Evolutionary conservation across 1,140 invertebrate species (phyloP).

Genomic region (Potamilus streckersoni): DNA sequence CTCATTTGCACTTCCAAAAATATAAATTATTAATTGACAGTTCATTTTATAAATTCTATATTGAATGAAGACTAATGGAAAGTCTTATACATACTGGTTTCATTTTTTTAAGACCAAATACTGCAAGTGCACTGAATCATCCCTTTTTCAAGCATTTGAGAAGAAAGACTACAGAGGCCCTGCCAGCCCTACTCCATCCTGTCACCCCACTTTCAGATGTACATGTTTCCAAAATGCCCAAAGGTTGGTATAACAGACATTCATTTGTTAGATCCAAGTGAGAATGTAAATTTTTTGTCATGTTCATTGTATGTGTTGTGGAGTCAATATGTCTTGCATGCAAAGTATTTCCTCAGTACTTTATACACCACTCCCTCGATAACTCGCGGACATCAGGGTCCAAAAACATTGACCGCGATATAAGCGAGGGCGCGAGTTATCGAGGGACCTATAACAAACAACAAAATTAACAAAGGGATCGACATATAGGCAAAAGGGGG

Average conservation of each 20-base stretch:
- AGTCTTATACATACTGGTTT: not conserved
- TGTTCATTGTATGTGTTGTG: not conserved
- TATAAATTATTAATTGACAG: no score
- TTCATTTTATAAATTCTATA: no score
- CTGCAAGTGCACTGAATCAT: constrained; percentile 74
- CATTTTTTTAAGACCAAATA: constrained; percentile 54
- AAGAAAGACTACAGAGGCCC: constrained; percentile 51
- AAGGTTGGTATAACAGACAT: constrained; percentile 31
- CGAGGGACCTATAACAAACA: no score
- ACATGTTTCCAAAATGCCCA: constrained; percentile 44
- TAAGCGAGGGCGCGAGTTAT: no score
- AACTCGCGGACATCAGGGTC: no score
- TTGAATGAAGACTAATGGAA: no score
- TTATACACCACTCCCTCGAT: no score
- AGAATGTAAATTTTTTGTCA: not conserved
- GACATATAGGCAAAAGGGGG: no score
- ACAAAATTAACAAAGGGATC: no score
- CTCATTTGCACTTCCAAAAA: no score
- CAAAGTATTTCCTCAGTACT: not conserved
- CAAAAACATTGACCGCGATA: no score
- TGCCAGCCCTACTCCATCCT: constrained; percentile 70
- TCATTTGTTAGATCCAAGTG: not conserved
- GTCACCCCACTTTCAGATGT: constrained; percentile 71
- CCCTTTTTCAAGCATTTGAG: constrained; percentile 78
- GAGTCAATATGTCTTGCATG: not conserved